Evolutionary conservation across 2,797 vertebrate genomes (phyloP).

Genomic region (Rhodeus uyekii): DNA sequence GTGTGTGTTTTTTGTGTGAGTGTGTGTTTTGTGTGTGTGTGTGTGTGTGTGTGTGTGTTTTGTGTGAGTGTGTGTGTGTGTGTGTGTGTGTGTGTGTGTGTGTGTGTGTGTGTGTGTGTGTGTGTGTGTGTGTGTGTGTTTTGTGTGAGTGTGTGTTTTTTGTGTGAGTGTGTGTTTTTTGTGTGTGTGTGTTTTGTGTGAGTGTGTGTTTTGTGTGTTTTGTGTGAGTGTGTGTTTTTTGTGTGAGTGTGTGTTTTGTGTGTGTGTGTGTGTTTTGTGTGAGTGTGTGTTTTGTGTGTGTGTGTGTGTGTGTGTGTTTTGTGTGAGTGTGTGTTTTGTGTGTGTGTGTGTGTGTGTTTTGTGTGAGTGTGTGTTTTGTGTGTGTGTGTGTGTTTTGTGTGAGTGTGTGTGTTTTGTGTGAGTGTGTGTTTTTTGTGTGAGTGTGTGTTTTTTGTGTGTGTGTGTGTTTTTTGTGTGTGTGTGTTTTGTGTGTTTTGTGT

Average conservation of each 20-base stretch:
- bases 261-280: slow-evolving; percentile 70
- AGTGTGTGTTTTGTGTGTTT: slow-evolving; percentile 59
- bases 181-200: slow-evolving; percentile 70
- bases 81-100: slow-evolving; percentile 70
- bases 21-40: background rate
- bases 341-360: background rate
- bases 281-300: background rate
- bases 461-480: slow-evolving; percentile 78
- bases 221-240: background rate
- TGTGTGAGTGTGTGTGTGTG: background rate
- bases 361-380: slow-evolving; percentile 69
- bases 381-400: slow-evolving; percentile 63
- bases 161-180: background rate
- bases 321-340: slow-evolving; percentile 50
- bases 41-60: background rate
- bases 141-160: slow-evolving; percentile 52
- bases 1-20: slow-evolving; percentile 60
- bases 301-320: slow-evolving; percentile 73
- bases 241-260: background rate
- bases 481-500: slow-evolving; percentile 9
- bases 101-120: background rate
- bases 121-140: slow-evolving; percentile 72
- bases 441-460: slow-evolving; percentile 56
- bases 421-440: background rate
- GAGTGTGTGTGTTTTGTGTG: background rate